phyloP scores from a whole-genome alignment of 2,797 vertebrate species.

The Myotis pilosus region DNA sequence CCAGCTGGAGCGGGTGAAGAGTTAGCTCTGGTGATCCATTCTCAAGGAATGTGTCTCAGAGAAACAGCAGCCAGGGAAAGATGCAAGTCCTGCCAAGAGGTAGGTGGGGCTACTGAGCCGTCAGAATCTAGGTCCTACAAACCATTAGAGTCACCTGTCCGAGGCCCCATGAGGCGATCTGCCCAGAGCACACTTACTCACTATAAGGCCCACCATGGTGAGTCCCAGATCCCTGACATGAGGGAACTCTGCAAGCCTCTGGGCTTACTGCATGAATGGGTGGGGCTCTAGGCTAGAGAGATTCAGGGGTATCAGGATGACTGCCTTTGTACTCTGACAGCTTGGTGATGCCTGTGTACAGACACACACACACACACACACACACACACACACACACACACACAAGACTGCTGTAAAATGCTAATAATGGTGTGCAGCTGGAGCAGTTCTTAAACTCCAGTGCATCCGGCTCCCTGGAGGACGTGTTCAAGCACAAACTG shows the following conservation, averaged over 20 bases:
- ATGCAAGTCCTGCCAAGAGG: background rate
- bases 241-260: background rate
- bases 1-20: background rate
- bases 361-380: background rate
- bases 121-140: background rate
- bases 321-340: background rate
- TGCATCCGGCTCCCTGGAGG: background rate
- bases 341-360: background rate
- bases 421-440: background rate
- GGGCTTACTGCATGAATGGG: background rate
- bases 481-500: background rate
- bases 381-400: background rate
- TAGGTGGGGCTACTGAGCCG: background rate
- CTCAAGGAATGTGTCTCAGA: background rate
- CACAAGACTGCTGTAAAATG: background rate
- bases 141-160: background rate
- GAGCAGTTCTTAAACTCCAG: background rate
- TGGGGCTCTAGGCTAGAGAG: background rate
- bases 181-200: background rate
- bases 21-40: background rate
- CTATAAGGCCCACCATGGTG: background rate
- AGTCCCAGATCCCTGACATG: background rate
- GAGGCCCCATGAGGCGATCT: background rate
- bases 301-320: background rate
- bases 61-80: background rate